Base-by-base conservation (phyloP, 2,888 invertebrate species). In the Yponomeuta cagnagella region DNA sequence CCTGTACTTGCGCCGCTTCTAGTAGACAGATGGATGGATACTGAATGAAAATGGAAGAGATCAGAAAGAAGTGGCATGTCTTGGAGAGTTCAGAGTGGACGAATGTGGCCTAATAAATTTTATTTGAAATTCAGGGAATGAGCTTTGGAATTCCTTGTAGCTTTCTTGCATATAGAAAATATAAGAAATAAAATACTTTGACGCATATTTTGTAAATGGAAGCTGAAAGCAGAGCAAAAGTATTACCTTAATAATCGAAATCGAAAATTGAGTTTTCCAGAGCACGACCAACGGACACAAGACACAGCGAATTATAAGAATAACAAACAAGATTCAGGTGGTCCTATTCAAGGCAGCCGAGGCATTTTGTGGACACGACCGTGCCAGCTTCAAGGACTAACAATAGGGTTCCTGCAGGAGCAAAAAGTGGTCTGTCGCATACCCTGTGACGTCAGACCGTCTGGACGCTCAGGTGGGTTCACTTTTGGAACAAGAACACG, bases 381-480 rank as follows among this genome's bases (percentile, higher is more conserved):
- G 75, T 78, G 82, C 78, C 77, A 78, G 79, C 73, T 76, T 80
- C 88, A 87, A 88, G 88, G 86, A 75, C 82, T 83, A 81, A 79
- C 88, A 81, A 85, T 85, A 80, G 87, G 86, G 85, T 83, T 84
- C 84, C 82, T 73, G 72, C 76, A 52, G 33, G 70, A 69, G 66
- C 65, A 71, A 79, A 88, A 89, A 87, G 84, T 78, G 75, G 52
- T 12, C 15, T 15, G 52, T 58, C 52, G 52, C 52, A 58, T 58
- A 58, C 52, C 15, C 52, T 15, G 52, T 58, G 52, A 58, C 52
- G 52, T 58, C 52, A 58, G 52, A 58, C 52, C 52, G 52, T 58
- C 52, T 58, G 52, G 52, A 58, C 52, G 52, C 52, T 58, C 52
- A 58, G 52, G 52, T 58, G 52, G 52, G 52, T 58, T 12, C 52